Conservation (phyloP, 2,888 invertebrate genomes). For the Hedychridium roseum region DNA sequence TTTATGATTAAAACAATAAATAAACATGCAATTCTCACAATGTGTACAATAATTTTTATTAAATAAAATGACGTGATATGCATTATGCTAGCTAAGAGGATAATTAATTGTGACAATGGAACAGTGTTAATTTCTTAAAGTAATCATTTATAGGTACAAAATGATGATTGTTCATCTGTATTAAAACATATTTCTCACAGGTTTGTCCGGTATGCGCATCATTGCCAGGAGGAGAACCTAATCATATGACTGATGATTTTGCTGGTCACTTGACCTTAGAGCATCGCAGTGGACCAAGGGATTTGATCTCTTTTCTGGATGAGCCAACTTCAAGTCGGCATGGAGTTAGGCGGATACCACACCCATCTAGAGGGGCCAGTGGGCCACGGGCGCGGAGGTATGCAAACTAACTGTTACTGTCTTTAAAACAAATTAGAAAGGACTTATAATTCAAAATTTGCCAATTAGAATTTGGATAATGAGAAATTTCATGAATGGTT, state of each 20-base stretch:
- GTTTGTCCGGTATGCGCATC: slow-evolving; percentile 98
- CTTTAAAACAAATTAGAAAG: no score
- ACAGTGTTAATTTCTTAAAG: no score
- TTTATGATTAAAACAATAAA: no score
- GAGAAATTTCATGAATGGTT: no score
- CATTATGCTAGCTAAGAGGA: no score
- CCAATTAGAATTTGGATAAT: no score
- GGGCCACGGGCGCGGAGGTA: slow-evolving; percentile 79
- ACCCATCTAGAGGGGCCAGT: slow-evolving; percentile 76
- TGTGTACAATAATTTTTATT: no score
- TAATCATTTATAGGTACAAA: no score
- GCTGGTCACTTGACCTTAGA: slow-evolving; percentile 94
- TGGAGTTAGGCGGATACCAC: slow-evolving; percentile 82
- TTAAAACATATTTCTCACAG: slow-evolving; percentile 63
- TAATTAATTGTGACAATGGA: no score
- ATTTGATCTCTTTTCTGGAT: slow-evolving; percentile 92
- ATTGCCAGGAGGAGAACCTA: slow-evolving; percentile 95
- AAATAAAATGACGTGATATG: no score
- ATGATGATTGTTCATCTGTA: slow-evolving; percentile 6
- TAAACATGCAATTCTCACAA: no score
- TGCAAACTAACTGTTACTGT: slow-evolving; percentile 3
- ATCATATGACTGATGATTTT: slow-evolving; percentile 97
- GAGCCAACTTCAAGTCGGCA: slow-evolving; percentile 84
- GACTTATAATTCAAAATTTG: no score
- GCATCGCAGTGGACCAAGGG: slow-evolving; percentile 88